These are phyloP conservation scores for Castor canadensis DNA, from an alignment of 2,113 vertebrate genomes.

Conservation along the genomic window DNA sequence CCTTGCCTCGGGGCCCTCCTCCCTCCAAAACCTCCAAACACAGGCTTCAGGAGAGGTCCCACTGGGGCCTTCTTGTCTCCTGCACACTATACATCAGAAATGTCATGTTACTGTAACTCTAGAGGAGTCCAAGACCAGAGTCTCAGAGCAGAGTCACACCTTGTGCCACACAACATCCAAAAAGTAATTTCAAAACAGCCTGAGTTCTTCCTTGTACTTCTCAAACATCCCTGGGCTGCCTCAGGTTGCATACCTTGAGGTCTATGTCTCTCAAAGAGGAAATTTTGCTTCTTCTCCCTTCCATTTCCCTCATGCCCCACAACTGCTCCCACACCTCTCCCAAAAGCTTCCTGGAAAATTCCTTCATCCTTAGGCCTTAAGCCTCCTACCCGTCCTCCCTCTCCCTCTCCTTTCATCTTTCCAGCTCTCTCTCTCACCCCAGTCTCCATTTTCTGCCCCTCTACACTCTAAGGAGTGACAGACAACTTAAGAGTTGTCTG, in stretches of 20 bases:
- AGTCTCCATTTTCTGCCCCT: neutral
- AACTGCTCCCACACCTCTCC: neutral
- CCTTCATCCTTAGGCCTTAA: neutral
- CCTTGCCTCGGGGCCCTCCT: neutral
- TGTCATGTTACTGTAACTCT: neutral
- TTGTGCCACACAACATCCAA: neutral
- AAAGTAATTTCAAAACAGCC: neutral
- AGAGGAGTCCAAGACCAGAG: neutral
- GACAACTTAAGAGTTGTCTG: too few relatives aligned
- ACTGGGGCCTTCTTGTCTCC: neutral
- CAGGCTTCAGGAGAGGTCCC: neutral
- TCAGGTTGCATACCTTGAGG: neutral
- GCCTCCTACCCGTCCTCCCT: neutral
- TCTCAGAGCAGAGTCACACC: neutral
- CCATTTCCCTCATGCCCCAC: neutral
- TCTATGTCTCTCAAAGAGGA: neutral
- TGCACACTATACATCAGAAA: neutral
- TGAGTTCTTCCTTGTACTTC: neutral
- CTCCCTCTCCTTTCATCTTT: neutral
- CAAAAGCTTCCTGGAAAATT: neutral
- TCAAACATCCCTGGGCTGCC: neutral
- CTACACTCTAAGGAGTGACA: neutral
- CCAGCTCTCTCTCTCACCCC: neutral
- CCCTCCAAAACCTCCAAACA: neutral
- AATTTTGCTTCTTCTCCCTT: constrained; percentile 23